These are phyloP conservation scores for Contarinia nasturtii DNA, from an alignment of 1,140 invertebrate species.

Conservation along the genomic window DNA sequence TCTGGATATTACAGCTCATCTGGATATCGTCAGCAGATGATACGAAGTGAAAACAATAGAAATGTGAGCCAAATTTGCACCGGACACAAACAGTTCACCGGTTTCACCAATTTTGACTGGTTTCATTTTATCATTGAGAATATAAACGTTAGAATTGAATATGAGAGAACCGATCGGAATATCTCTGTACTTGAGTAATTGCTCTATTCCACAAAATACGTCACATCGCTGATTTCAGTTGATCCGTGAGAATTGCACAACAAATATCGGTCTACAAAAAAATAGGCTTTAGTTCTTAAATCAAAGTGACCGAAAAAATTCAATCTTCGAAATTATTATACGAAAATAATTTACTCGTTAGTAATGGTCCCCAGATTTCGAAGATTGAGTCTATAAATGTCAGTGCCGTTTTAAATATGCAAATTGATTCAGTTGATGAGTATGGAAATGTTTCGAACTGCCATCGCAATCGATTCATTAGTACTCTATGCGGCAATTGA, in stretches of 20 bases:
- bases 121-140: slow-evolving; percentile 49
- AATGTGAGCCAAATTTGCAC: slow-evolving; percentile 59
- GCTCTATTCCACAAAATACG: slow-evolving; percentile 35
- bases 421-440: slow-evolving; percentile 35
- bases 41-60: no score
- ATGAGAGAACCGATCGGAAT: slow-evolving; percentile 68
- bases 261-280: slow-evolving; percentile 38
- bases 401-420: slow-evolving; percentile 71
- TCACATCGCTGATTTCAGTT: slow-evolving; percentile 69
- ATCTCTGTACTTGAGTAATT: slow-evolving; percentile 40
- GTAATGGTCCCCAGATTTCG: slow-evolving; percentile 66
- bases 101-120: slow-evolving; percentile 44
- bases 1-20: no score
- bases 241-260: slow-evolving; percentile 79
- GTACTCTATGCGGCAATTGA: slow-evolving; percentile 54
- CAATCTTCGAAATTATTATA: no score
- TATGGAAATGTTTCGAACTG: slow-evolving; percentile 66
- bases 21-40: no score
- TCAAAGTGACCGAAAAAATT: no score
- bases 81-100: slow-evolving; percentile 62
- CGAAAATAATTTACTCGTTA: slow-evolving; percentile 43
- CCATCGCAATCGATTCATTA: slow-evolving; percentile 66
- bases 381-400: slow-evolving; percentile 75
- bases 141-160: slow-evolving; percentile 59
- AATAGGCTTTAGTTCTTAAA: no score